Conservation (phyloP, 2,888 invertebrate genomes). For the Ochropleura plecta region DNA sequence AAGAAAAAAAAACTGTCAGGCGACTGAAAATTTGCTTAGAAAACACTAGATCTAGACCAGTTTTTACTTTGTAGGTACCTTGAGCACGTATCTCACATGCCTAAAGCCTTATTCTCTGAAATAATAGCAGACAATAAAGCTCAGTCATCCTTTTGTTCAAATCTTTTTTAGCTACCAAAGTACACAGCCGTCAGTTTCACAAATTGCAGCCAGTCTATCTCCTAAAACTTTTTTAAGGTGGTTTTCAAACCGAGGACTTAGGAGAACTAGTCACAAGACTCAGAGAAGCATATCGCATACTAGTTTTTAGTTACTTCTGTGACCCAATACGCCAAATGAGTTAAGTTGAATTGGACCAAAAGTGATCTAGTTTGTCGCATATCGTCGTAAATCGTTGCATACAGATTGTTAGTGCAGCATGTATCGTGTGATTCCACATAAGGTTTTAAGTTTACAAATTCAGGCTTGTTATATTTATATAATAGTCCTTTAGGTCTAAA, state of each 20-base stretch:
- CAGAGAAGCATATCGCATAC: neutral
- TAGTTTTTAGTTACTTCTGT: constrained; percentile 14
- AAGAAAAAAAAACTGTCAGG: neutral
- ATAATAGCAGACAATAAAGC: constrained; percentile 22
- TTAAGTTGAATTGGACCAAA: constrained; percentile 14
- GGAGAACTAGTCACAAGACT: neutral
- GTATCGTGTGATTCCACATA: neutral
- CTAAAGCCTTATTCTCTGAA: constrained; percentile 1
- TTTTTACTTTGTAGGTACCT: neutral
- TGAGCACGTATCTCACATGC: neutral
- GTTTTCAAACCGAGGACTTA: constrained; percentile 10
- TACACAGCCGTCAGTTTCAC: constrained; percentile 34
- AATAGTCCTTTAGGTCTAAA: neutral
- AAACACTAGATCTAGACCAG: neutral
- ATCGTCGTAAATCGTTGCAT: neutral
- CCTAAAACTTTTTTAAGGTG: constrained; percentile 31
- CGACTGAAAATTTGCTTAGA: neutral
- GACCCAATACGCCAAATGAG: neutral
- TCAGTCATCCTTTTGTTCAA: constrained; percentile 28
- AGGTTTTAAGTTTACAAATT: neutral
- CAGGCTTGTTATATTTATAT: no score
- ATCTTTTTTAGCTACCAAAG: constrained; percentile 26
- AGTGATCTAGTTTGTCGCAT: constrained; percentile 11
- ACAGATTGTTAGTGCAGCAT: neutral
- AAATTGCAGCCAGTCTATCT: constrained; percentile 31